Conservation (phyloP, 2,113 vertebrate genomes). For the Cyprinus carpio region DNA sequence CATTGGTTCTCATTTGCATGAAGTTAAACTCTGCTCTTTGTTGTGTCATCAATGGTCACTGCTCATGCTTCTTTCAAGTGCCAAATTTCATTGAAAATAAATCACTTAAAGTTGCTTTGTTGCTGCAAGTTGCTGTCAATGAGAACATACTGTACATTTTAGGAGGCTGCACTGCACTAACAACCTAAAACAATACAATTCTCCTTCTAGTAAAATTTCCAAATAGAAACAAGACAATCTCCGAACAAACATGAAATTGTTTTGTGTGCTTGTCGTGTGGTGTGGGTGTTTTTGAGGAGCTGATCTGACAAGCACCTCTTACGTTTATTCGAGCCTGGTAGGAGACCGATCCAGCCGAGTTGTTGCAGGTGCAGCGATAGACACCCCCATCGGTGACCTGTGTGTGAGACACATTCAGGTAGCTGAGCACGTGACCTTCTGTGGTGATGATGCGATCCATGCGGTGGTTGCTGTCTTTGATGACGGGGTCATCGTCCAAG, state of each 20-base stretch:
- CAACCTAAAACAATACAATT: not conserved
- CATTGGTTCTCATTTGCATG: not conserved
- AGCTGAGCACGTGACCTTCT: conserved; percentile 93
- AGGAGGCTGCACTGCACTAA: not conserved
- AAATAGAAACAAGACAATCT: not conserved
- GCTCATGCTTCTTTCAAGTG: not conserved
- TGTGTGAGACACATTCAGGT: conserved; percentile 94
- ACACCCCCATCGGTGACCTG: conserved; percentile 95
- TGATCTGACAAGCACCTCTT: conserved; percentile 99
- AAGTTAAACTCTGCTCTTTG: not conserved
- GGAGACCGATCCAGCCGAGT: conserved; percentile 95
- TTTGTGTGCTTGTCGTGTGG: conserved; percentile 63
- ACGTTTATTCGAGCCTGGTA: conserved; percentile 99
- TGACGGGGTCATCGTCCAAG: conserved; percentile 91
- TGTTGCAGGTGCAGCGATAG: conserved; percentile 97
- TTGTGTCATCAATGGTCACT: not conserved
- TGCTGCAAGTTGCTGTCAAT: not conserved
- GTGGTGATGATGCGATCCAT: conserved; percentile 92
- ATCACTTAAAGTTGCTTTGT: not conserved
- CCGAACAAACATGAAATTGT: not conserved
- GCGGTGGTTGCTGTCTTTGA: conserved; percentile 91
- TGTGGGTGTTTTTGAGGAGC: conserved; percentile 89
- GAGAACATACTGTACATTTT: not conserved
- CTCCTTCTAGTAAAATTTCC: not conserved
- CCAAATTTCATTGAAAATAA: not conserved